phyloP scores from a whole-genome alignment of 2,113 vertebrate genomes.

The Fulmarus glacialis region DNA sequence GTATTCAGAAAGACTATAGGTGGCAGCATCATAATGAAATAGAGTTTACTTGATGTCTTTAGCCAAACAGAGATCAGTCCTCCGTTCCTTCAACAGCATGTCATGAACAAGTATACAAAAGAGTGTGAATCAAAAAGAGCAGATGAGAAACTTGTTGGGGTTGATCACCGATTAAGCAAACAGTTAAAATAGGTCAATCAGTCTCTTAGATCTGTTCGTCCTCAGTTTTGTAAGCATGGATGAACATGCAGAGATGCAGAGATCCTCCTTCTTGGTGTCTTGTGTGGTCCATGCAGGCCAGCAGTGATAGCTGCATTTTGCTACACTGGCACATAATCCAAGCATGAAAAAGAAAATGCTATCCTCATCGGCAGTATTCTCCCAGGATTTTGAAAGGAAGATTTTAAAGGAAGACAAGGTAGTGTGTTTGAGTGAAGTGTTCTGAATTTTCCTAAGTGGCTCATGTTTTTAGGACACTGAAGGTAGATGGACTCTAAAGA shows the following conservation, averaged over 20 bases:
- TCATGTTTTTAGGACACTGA: background rate
- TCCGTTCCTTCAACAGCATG: background rate
- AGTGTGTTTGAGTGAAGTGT: background rate
- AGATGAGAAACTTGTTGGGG: background rate
- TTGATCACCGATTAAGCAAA: background rate
- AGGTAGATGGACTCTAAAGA: background rate
- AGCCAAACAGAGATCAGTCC: background rate
- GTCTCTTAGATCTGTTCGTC: background rate
- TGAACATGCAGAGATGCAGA: background rate
- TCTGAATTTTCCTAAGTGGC: background rate
- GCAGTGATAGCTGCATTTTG: background rate
- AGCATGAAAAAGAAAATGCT: background rate
- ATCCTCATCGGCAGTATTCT: background rate
- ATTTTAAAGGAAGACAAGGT: background rate
- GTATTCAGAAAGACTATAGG: slow-evolving; percentile 6
- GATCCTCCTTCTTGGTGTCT: background rate
- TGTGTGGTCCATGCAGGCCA: background rate
- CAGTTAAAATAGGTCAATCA: background rate
- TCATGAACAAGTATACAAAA: background rate
- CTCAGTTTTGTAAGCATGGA: background rate
- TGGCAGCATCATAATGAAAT: slow-evolving; percentile 43
- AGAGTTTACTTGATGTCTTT: background rate
- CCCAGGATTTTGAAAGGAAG: background rate
- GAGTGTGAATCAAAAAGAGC: background rate
- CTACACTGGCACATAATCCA: background rate